phyloP scores from a whole-genome alignment of 2,888 invertebrate genomes.

The Amphipoea oculea region DNA sequence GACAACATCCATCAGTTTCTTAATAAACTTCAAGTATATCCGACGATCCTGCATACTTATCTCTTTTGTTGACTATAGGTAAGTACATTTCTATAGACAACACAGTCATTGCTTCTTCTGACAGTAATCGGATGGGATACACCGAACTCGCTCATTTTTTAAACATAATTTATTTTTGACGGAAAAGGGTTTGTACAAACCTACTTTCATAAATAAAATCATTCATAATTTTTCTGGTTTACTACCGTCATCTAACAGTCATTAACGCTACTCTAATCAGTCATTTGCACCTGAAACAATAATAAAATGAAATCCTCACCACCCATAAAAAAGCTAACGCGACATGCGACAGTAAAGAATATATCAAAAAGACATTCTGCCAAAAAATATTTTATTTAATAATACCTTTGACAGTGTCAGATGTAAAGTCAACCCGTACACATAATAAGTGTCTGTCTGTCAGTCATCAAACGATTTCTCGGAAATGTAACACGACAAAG shows the following conservation, averaged over 20 bases:
- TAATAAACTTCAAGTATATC: too few species aligned
- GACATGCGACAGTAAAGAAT: constrained; percentile 27
- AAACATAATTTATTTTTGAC: background rate
- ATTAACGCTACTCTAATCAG: background rate
- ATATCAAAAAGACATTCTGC: constrained; percentile 35
- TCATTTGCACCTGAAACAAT: constrained; percentile 22
- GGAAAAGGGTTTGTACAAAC: background rate
- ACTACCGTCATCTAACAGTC: background rate
- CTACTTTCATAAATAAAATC: too few species aligned
- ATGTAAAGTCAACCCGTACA: constrained; percentile 53
- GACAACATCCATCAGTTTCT: too few species aligned
- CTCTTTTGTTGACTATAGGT: too few species aligned
- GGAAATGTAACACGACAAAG: constrained; percentile 64
- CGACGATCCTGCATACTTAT: too few species aligned
- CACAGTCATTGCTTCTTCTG: too few species aligned
- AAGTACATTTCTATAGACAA: too few species aligned
- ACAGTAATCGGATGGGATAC: too few species aligned
- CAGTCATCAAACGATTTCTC: constrained; percentile 66
- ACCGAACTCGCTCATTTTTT: background rate
- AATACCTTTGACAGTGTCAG: constrained; percentile 50
- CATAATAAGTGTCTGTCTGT: constrained; percentile 64
- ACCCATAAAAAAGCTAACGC: constrained; percentile 17
- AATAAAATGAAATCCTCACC: constrained; percentile 28
- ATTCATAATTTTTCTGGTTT: too few species aligned
- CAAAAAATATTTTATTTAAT: constrained; percentile 63